phyloP scores from a whole-genome alignment of 2,888 invertebrate species.

The Polyommatus iphigenia region DNA sequence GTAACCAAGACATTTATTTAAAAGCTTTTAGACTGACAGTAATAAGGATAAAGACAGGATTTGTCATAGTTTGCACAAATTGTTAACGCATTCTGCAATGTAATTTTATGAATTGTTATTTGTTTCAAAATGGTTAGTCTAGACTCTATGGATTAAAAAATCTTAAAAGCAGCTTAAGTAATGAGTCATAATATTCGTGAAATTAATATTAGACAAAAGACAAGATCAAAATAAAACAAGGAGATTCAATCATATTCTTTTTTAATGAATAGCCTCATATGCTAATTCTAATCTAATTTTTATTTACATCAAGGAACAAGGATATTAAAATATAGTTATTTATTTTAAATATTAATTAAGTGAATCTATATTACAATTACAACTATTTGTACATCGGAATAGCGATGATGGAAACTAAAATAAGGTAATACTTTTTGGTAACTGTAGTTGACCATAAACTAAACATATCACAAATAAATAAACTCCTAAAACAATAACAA shows the following conservation, averaged over 20 bases:
- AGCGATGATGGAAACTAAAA: conserved; percentile 50
- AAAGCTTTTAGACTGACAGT: not conserved
- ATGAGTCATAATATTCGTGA: too few relatives aligned
- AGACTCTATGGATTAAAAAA: too few relatives aligned
- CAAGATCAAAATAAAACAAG: conserved; percentile 51
- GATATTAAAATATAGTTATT: conserved; percentile 37
- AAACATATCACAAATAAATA: conserved; percentile 70
- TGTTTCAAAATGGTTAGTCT: not conserved
- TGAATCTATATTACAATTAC: conserved; percentile 16
- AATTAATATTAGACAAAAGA: not conserved
- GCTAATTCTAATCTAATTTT: conserved; percentile 51
- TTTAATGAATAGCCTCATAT: conserved; percentile 64
- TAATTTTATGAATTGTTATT: too few relatives aligned
- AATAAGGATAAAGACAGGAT: not conserved
- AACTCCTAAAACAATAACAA: conserved; percentile 73
- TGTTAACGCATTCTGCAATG: too few relatives aligned
- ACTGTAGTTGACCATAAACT: conserved; percentile 70
- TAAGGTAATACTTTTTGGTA: conserved; percentile 78
- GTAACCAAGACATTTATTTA: not conserved
- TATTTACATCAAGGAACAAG: conserved; percentile 62
- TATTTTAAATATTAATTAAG: conserved; percentile 28
- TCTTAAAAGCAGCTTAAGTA: too few relatives aligned
- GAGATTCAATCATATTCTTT: conserved; percentile 52
- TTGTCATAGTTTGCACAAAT: not conserved
- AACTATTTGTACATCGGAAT: conserved; percentile 27